Evolutionary conservation across 2,797 vertebrate species (phyloP), one percentile per base, ranked within the genome.

Genomic region (Acridotheres tristis): DNA sequence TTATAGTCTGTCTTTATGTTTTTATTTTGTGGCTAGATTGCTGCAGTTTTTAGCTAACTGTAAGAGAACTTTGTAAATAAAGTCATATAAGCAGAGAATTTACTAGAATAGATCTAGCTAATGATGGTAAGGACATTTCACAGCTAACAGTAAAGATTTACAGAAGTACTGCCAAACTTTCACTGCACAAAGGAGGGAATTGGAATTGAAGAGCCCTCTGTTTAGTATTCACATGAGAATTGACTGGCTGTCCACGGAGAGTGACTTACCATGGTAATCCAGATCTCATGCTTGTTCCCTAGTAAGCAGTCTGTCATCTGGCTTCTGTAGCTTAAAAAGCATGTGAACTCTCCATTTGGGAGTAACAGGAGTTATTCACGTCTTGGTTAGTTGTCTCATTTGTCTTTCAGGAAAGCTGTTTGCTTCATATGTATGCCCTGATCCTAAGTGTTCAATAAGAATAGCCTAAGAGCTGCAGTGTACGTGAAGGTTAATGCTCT

Each of bases 241-340:
- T 5, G 2, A 18, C n/a, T 83, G 19, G 18, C 50, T 75, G 0
- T 75, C 21, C 32, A 25, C 13, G 0, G 2, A 40, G n/a, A 23
- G 29, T 47, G 27, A 43, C 59, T 80, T 66, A 51, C 9, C 4
- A 7, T 48, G 21, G 10, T 75, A 50, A 68, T 72, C 38, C 48
- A 74, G 18, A 21, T 72, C 30, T 84, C 45, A 27, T 0, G 0
- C 32, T 75, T 53, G 7, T 51, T 95, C n/a, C 13, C 54, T 72
- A 55, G 58, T 38, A 51, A 73, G 15, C 26, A 26, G 3, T 67
- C 34, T 57, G 34, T 75, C 47, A 42, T 29, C 21, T 77, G 32
- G 6, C 53, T 48, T 21, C 12, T 45, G 36, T 53, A 65, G 8
- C 65, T 93, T 83, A 50, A 23, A 48, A 82, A 43, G 32, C 55